Conservation (phyloP, 2,113 vertebrate species). For the Tangachromis dhanisi region DNA sequence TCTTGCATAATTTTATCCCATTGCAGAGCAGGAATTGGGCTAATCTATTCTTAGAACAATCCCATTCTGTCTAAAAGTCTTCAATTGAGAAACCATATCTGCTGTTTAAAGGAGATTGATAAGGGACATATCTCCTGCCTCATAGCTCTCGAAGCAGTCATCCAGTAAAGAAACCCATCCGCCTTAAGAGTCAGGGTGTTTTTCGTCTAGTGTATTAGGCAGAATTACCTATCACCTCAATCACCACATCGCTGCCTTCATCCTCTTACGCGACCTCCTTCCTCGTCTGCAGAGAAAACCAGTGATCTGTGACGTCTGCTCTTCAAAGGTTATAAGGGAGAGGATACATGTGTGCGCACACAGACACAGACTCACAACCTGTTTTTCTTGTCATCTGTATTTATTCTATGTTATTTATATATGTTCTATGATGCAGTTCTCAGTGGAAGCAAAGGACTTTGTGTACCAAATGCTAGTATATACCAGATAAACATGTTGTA, state of each 20-base stretch:
- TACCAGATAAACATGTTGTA: neutral
- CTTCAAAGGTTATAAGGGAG: conserved; percentile 19
- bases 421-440: neutral
- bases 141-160: neutral
- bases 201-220: conserved; percentile 8
- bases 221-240: conserved; percentile 31
- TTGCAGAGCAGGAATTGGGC: conserved; percentile 9
- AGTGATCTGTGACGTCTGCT: conserved; percentile 35
- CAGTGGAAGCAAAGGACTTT: neutral
- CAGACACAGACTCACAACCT: neutral
- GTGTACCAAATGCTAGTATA: neutral
- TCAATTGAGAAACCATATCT: conserved; percentile 30
- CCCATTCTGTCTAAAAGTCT: neutral
- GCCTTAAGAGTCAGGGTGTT: neutral
- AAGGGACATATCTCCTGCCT: neutral
- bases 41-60: conserved; percentile 46
- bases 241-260: conserved; percentile 4
- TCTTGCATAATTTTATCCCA: neutral
- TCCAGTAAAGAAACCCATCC: conserved; percentile 6
- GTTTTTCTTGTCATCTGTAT: neutral
- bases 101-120: conserved; percentile 19
- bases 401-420: neutral
- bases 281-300: conserved; percentile 12
- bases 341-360: neutral
- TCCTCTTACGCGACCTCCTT: conserved; percentile 5